Base-by-base conservation (phyloP, 2,113 vertebrate species). In the Epinephelus fuscoguttatus region DNA sequence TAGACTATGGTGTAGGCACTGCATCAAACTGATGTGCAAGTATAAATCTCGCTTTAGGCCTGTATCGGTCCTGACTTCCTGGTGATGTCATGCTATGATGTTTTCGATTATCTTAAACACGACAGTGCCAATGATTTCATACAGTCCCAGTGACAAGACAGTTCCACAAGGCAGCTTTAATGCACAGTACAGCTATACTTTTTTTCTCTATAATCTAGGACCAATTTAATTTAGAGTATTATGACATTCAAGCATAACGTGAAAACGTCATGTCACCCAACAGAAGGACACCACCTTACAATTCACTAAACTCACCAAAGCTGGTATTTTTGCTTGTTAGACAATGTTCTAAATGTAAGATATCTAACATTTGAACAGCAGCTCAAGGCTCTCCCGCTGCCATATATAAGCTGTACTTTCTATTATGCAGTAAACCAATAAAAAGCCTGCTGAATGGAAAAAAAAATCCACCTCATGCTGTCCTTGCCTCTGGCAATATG, bases 401-500 rank as follows among this genome's bases (percentile, higher is more conserved):
- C 17, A 30, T 50, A 6, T 63, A 17, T 49, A 53, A 67, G 3
- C n/a, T 53, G 42, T 19, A 1, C n/a, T 45, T 37, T 60, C 21
- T 17, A 17, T 64, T 71, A 40, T 50, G 18, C 70, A 63, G 63
- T n/a, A 80, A 75, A 76, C 50, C 59, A 85, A 57, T 50, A 66
- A 45, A 14, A 70, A 75, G 37, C 57, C 50, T 62, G 82, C 63
- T 74, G 62, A n/a, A 55, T 6, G 8, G 56, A 15, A 23, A 49
- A 55, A 27, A 55, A 66, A 63, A 9, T 17, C 25, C 2, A n/a
- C 6, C 33, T 63, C 15, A 25, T 25, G 42, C 52, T 50, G 77
- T 66, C 83, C 53, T 76, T 53, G 78, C 78, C 77, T 57, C 52
- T 53, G 42, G 72, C 71, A 45, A 40, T 53, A 60, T 75, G 67